phyloP scores from a whole-genome alignment of 2,888 invertebrate genomes.

The Pegoplata infirma region DNA sequence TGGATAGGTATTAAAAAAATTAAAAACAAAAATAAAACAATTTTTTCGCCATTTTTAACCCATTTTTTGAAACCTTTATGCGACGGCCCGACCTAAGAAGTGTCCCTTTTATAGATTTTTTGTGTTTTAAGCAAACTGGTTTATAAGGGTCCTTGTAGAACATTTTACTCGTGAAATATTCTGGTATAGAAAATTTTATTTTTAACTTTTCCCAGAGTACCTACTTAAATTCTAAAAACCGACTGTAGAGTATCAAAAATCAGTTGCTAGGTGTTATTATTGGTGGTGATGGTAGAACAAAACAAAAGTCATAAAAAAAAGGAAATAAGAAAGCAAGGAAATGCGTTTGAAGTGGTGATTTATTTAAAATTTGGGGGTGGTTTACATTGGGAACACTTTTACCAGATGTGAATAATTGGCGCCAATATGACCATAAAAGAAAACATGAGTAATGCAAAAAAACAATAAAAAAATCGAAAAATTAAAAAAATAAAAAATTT shows the following conservation, averaged over 20 bases:
- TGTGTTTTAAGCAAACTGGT: no score
- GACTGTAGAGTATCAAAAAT: conserved; percentile 25
- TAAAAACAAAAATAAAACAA: no score
- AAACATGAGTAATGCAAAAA: conserved; percentile 37
- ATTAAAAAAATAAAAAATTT: not conserved
- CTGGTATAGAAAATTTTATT: no score
- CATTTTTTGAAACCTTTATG: no score
- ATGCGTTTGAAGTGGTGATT: conserved; percentile 28
- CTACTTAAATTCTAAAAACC: no score
- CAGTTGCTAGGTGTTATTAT: conserved; percentile 37
- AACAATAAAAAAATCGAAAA: not conserved
- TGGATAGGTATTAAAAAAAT: no score
- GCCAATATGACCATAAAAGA: conserved; percentile 54
- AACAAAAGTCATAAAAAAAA: conserved; percentile 38
- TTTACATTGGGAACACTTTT: conserved; percentile 30
- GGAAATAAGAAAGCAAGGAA: conserved; percentile 28
- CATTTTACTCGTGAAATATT: no score
- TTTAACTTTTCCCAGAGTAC: no score
- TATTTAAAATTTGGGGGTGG: conserved; percentile 35
- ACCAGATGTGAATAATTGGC: conserved; percentile 42
- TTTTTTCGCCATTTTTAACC: no score
- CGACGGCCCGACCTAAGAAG: no score
- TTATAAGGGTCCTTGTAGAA: no score
- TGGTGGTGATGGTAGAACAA: conserved; percentile 10
- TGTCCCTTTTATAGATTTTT: no score